Conservation (phyloP, 2,888 invertebrate species). For the Acleris emargana region DNA sequence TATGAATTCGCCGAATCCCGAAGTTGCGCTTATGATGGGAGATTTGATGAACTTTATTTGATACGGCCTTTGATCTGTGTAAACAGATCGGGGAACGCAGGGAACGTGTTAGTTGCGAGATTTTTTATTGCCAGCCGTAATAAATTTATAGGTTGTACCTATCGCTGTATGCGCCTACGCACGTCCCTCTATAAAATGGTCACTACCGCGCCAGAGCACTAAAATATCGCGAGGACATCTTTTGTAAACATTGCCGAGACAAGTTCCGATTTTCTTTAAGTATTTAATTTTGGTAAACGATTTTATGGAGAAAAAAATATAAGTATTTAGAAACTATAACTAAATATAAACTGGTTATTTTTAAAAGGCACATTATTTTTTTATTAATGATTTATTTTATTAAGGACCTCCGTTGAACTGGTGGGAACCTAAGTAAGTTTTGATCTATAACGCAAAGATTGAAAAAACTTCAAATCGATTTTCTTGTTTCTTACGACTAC, state of each 20-base stretch:
- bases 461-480: too few relatives aligned
- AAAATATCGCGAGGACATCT: conserved; percentile 58
- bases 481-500: too few relatives aligned
- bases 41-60: conserved; percentile 76
- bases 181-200: conserved; percentile 65
- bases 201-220: conserved; percentile 54
- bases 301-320: neutral
- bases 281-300: neutral
- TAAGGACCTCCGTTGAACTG: too few relatives aligned
- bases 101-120: conserved; percentile 75
- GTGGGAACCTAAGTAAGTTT: too few relatives aligned
- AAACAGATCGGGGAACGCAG: conserved; percentile 80
- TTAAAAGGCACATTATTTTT: too few relatives aligned
- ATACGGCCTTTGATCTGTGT: conserved; percentile 76
- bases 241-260: conserved; percentile 43
- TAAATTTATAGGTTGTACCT: conserved; percentile 77
- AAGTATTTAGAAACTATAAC: neutral
- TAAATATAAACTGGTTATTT: neutral
- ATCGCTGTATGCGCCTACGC: conserved; percentile 71
- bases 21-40: conserved; percentile 59
- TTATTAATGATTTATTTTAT: too few relatives aligned
- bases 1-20: conserved; percentile 55
- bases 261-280: conserved; percentile 11
- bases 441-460: too few relatives aligned
- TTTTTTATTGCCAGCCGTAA: conserved; percentile 76